These are phyloP conservation scores for Strix uralensis DNA, from an alignment of 2,113 vertebrate genomes.

Conservation along the genomic window DNA sequence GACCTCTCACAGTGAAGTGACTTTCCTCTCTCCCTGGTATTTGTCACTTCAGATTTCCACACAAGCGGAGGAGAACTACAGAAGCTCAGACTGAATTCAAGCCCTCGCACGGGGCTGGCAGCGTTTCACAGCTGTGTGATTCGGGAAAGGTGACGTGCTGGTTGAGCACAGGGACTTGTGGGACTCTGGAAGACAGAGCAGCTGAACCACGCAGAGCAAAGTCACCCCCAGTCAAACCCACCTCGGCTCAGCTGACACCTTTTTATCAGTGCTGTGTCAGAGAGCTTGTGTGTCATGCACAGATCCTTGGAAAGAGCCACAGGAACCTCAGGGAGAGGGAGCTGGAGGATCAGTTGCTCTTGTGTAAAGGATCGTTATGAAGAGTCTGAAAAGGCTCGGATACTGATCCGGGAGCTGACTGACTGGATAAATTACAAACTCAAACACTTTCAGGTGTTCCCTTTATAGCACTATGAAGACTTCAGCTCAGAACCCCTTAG, in stretches of 20 bases:
- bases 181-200: neutral
- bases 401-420: neutral
- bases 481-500: neutral
- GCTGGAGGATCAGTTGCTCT: neutral
- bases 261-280: neutral
- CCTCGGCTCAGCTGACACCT: neutral
- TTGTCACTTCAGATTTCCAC: neutral
- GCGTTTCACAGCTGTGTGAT: neutral
- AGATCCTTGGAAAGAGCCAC: neutral
- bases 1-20: neutral
- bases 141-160: neutral
- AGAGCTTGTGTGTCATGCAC: neutral
- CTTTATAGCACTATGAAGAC: neutral
- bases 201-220: neutral
- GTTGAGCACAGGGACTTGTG: neutral
- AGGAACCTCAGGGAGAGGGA: neutral
- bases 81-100: neutral
- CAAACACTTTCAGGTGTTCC: neutral
- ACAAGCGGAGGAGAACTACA: neutral
- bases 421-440: neutral
- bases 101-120: accelerated
- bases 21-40: neutral
- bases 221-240: slow-evolving; percentile 32
- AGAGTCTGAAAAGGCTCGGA: neutral
- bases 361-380: neutral